Conservation (phyloP, 2,113 vertebrate genomes). For the Sardina pilchardus region DNA sequence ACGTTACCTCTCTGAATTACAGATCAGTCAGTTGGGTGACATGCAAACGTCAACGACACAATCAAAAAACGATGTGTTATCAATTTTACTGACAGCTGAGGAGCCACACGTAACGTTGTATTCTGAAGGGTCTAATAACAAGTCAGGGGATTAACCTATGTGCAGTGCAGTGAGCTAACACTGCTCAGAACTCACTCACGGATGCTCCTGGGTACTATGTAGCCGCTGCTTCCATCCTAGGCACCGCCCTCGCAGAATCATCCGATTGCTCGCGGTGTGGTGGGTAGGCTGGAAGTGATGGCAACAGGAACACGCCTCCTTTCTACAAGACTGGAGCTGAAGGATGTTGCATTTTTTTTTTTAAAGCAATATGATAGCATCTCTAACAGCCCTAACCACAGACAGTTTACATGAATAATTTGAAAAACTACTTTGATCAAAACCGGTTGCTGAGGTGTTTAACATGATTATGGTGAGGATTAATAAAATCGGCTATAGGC, state of each 20-base stretch:
- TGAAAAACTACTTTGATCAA: no score
- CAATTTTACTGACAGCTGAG: background rate
- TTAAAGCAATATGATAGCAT: no score
- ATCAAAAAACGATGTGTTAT: background rate
- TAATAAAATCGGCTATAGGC: no score
- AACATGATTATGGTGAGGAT: no score
- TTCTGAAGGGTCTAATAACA: background rate
- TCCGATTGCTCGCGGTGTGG: conserved; percentile 39
- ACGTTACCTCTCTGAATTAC: conserved; percentile 41
- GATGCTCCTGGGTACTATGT: background rate
- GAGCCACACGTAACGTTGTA: background rate
- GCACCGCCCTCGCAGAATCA: conserved; percentile 55
- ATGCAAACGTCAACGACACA: conserved; percentile 11
- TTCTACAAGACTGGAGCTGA: background rate
- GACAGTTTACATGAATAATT: no score
- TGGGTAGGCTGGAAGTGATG: background rate
- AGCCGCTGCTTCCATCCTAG: conserved; percentile 33
- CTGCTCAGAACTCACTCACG: conserved; percentile 7
- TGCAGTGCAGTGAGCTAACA: conserved; percentile 12
- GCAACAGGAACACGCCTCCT: conserved; percentile 22
- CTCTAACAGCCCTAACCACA: no score
- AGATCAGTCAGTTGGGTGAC: conserved; percentile 38
- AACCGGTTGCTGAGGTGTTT: no score
- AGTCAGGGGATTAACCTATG: conserved; percentile 16
- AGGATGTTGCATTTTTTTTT: background rate